These are phyloP conservation scores for Eulacestoma nigropectus DNA, from an alignment of 2,113 vertebrate genomes.

Conservation along the genomic window DNA sequence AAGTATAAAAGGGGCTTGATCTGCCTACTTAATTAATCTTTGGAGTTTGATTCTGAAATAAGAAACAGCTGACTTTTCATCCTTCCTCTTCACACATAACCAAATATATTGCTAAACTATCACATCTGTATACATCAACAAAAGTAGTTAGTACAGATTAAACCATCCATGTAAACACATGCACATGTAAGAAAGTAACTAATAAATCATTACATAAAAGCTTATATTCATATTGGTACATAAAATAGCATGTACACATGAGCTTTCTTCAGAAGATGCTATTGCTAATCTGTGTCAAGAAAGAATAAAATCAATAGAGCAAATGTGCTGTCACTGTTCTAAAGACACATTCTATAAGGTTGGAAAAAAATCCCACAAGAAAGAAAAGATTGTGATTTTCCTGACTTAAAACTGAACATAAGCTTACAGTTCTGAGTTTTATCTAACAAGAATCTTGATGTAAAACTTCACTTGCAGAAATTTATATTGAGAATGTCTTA, in stretches of 20 bases:
- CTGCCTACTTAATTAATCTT: neutral
- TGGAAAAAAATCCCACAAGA: neutral
- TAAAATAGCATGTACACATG: neutral
- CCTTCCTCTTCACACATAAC: neutral
- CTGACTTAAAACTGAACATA: neutral
- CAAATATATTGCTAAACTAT: neutral
- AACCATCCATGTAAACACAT: neutral
- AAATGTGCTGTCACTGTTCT: neutral
- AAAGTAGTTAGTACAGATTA: neutral
- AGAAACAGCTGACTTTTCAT: neutral
- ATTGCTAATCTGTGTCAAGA: neutral
- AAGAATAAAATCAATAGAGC: neutral
- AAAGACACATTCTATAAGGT: neutral
- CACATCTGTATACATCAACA: neutral
- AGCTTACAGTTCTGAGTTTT: neutral
- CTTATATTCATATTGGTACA: neutral
- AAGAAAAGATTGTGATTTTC: fast-evolving
- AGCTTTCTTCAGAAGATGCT: neutral
- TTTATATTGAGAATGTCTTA: neutral
- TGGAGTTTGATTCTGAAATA: neutral
- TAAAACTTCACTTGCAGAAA: neutral
- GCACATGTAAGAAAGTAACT: neutral
- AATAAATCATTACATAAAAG: neutral
- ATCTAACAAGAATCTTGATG: neutral
- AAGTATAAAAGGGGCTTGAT: neutral